These are phyloP conservation scores for Trichacis sp. DNA, from an alignment of 2,888 invertebrate genomes.

Conservation along the genomic window DNA sequence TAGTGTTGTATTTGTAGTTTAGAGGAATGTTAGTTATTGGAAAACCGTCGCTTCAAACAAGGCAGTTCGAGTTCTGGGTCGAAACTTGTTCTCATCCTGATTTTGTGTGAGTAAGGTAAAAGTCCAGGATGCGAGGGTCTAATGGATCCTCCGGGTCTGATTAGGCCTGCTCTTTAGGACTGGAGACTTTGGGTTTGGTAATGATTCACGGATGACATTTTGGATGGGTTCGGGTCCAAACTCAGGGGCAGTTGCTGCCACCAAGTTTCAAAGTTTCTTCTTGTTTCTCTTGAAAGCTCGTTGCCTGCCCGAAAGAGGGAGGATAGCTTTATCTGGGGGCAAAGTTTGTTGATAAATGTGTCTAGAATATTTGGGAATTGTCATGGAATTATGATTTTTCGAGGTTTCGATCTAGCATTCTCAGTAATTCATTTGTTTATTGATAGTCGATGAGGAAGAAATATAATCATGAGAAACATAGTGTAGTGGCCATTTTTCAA, in stretches of 20 bases:
- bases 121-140: slow-evolving; percentile 78
- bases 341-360: too few species aligned
- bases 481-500: too few species aligned
- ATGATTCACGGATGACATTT: slow-evolving; percentile 57
- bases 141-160: slow-evolving; percentile 69
- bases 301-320: slow-evolving; percentile 86
- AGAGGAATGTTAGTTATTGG: slow-evolving; percentile 96
- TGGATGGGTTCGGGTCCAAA: slow-evolving; percentile 58
- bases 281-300: slow-evolving; percentile 86
- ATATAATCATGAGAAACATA: too few species aligned
- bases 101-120: slow-evolving; percentile 78
- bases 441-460: too few species aligned
- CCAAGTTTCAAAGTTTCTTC: slow-evolving; percentile 93
- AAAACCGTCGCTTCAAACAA: slow-evolving; percentile 96
- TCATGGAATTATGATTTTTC: too few species aligned
- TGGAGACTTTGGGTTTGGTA: slow-evolving; percentile 62
- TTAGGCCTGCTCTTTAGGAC: slow-evolving; percentile 67
- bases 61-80: slow-evolving; percentile 97
- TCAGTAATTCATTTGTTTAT: too few species aligned
- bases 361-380: too few species aligned
- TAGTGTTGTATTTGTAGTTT: slow-evolving; percentile 96
- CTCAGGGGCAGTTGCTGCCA: slow-evolving; percentile 65
- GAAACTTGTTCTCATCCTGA: slow-evolving; percentile 95
- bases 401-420: too few species aligned
- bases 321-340: slow-evolving; percentile 84